Base-by-base conservation (phyloP, 2,888 invertebrate genomes). In the Lasioglossum marginatum region DNA sequence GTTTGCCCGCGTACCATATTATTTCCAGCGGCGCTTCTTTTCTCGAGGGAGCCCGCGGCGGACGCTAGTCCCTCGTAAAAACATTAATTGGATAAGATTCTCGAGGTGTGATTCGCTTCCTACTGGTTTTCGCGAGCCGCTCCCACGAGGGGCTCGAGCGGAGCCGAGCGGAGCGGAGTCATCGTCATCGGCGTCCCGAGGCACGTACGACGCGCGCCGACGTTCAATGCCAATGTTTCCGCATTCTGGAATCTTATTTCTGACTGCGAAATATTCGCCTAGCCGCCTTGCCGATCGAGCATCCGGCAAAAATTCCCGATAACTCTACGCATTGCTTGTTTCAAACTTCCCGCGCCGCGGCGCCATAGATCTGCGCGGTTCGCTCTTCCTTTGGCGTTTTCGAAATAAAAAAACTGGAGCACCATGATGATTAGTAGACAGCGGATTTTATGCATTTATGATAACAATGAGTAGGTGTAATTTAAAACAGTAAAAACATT, bases 231-330 rank as follows among this genome's bases (percentile, higher is more conserved):
- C 89, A 88, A 89, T 90, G 90, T 92, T 93, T 92, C 92, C 93
- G 93, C 92, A 92, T 93, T 93, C 92, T 90, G 85, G 82, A 87
- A 87, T 90, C 91, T 91, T 87, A 90, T 92, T 92, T 89, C 91
- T 88, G 86, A 86, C 88, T 86, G 74, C 34, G 80, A 77, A 80
- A 82, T 84, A 87, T 87, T 84, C 85, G 71, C 79, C 60, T 60
- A 27, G 60, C n/a, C 27, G 88, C 76, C 74, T 81, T 81, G 80
- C 37, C 87, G 75, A 70, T 16, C 63, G 63, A 43, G 70, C 60
- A 40, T 66, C 60, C 81, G 85, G 71, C 72, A 84, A 89, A 85
- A 78, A 52, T 77, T 37, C 31, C n/a, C 14, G 2, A 52, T 23
- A 52, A 52, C 52, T 23, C 23, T 23, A 8, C 23, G 8, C 6